phyloP scores from a whole-genome alignment of 1,140 invertebrate species.

The Lepeophtheirus salmonis region DNA sequence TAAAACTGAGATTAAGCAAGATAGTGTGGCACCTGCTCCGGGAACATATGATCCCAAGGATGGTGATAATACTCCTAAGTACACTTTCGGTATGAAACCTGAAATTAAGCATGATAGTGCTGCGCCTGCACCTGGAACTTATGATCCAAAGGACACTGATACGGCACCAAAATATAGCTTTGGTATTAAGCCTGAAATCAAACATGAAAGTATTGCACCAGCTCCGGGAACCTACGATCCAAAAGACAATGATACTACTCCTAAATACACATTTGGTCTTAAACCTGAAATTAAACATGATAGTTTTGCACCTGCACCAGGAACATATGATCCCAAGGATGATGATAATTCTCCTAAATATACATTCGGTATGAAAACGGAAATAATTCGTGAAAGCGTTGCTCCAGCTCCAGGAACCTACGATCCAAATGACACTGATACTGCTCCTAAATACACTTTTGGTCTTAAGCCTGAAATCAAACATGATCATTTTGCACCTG shows the following conservation, averaged over 20 bases:
- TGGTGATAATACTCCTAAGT: neutral
- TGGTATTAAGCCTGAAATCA: conserved; percentile 14
- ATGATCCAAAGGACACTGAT: conserved; percentile 11
- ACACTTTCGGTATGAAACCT: conserved; percentile 15
- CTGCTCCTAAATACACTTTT: conserved; percentile 14
- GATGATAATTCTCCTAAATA: neutral
- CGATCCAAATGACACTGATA: conserved; percentile 6
- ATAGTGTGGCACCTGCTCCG: conserved; percentile 10
- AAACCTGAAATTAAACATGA: conserved; percentile 11
- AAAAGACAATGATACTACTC: neutral
- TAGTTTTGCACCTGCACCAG: conserved; percentile 12
- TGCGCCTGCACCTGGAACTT: conserved; percentile 13
- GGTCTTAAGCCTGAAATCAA: conserved; percentile 17
- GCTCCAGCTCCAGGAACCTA: conserved; percentile 16
- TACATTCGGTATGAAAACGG: conserved; percentile 8
- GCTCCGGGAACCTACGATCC: conserved; percentile 15
- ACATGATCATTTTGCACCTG: neutral
- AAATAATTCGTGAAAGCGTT: conserved; percentile 3
- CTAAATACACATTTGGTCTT: conserved; percentile 12
- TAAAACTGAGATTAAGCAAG: neutral
- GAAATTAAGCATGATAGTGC: neutral
- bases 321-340: conserved; percentile 16
- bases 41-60: conserved; percentile 17
- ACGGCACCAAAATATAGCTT: conserved; percentile 2
- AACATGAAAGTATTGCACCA: conserved; percentile 10